Evolutionary conservation across 2,888 invertebrate genomes (phyloP).

Genomic region (Callyntrura guangdongensis): DNA sequence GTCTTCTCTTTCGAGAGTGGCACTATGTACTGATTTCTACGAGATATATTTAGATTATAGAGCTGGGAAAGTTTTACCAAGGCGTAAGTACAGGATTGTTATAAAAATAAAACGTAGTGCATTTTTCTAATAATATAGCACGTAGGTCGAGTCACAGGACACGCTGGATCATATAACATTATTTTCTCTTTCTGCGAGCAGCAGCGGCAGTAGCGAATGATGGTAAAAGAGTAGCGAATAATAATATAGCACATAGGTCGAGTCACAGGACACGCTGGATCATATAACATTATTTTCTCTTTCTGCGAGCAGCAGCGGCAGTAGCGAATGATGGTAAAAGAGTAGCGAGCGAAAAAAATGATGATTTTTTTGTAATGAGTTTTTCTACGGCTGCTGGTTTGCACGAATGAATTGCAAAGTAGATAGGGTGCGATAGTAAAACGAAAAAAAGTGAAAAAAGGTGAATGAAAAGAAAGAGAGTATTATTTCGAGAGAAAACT

Average conservation of each 20-base stretch:
- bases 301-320: too few relatives aligned
- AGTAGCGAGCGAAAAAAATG: conserved; percentile 3
- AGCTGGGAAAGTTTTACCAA: too few relatives aligned
- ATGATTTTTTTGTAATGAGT: conserved; percentile 41
- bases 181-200: background rate
- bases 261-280: background rate
- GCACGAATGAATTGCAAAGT: conserved; percentile 41
- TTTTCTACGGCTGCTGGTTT: conserved; percentile 21
- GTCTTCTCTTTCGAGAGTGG: too few relatives aligned
- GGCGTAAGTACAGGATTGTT: too few relatives aligned
- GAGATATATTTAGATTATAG: too few relatives aligned
- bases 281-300: conserved; percentile 4
- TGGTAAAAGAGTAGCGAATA: background rate
- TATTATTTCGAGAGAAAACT: too few relatives aligned
- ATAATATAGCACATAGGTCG: conserved; percentile 11
- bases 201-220: too few relatives aligned
- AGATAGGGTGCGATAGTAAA: background rate
- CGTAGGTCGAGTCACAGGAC: background rate
- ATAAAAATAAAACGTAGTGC: too few relatives aligned
- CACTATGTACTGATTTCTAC: too few relatives aligned
- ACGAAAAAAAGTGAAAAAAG: background rate
- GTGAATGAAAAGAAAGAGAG: too few relatives aligned
- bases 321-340: too few relatives aligned
- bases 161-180: background rate
- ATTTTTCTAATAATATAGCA: conserved; percentile 23